These are phyloP conservation scores for Haliclystus octoradiatus DNA, from an alignment of 30 jellyfish, hydroid and myxozoan species.

Conservation along the genomic window DNA sequence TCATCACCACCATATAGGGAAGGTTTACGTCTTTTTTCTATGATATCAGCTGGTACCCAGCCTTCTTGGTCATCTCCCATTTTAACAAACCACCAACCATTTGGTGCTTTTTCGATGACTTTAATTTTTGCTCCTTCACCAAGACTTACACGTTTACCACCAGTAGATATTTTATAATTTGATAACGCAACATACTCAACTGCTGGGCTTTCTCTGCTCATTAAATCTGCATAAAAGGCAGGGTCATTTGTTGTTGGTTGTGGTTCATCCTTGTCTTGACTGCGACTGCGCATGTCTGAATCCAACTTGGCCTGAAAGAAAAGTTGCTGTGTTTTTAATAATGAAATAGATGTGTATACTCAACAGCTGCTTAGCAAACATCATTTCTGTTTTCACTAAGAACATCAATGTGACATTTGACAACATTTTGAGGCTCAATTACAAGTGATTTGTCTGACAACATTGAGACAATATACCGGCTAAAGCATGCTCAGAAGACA, in stretches of 20 bases:
- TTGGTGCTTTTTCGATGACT: slow-evolving; percentile 82
- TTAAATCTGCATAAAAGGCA: neutral
- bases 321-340: too few relatives aligned
- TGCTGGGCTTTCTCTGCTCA: slow-evolving; percentile 16
- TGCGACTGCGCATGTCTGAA: neutral
- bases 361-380: too few relatives aligned
- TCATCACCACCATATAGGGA: slow-evolving; percentile 2
- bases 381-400: too few relatives aligned
- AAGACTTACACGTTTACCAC: slow-evolving; percentile 22
- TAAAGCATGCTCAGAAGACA: too few relatives aligned
- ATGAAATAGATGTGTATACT: too few relatives aligned
- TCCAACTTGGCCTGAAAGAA: slow-evolving; percentile 1
- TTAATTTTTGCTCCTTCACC: slow-evolving; percentile 50
- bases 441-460: too few relatives aligned
- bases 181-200: slow-evolving; percentile 65
- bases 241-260: neutral
- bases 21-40: slow-evolving; percentile 27
- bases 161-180: slow-evolving; percentile 23
- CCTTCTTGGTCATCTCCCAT: slow-evolving; percentile 72
- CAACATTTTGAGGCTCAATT: too few relatives aligned
- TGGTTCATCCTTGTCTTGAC: neutral
- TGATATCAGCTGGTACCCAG: slow-evolving; percentile 78
- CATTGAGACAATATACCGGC: too few relatives aligned
- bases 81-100: slow-evolving; percentile 93
- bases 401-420: too few relatives aligned